Evolutionary conservation across 2,113 vertebrate species (phyloP), one percentile per base, ranked within the genome.

Genomic region (Mus spicilegus): DNA sequence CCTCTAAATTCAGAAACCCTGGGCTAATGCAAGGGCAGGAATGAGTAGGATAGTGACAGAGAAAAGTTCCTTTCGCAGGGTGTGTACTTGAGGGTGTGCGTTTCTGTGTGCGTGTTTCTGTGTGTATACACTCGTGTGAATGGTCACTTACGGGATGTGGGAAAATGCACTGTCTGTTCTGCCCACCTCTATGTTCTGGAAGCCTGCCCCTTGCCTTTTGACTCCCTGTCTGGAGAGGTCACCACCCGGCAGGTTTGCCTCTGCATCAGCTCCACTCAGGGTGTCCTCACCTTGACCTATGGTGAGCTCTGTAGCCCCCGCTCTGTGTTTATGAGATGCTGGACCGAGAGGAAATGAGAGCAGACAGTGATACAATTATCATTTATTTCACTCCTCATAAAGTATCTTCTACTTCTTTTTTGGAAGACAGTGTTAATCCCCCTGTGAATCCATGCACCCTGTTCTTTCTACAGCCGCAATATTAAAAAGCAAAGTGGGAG

Each of bases 361-460:
- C 54, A 91, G 96, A 96, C 95, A 89, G 94, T 78, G 96, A 96
- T 58, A 91, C 91, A 49, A 93, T 97, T 96, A 95, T 78, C 94
- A 61, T 95, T 96, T 91, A 96, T 96, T 95, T 98, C 96, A 87
- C 96, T 97, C 95, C 96, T 89, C 96, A 95, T 97, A 97, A 97
- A 97, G 95, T 89, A 95, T 97, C 84, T 80, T 95, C 82, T 95
- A 72, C 94, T 95, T 96, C 89, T 93, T 33, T 92, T 94, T 89
- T 61, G 67, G 93, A 85, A 95, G 97, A 89, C 91, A 46, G 70
- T 14, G 75, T 93, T 96, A 97, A 96, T 94, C 91, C 96, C 76
- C 87, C 19, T 0, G 7, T 80, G 93, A 87, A 42, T 42, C 94
- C 91, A 89, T 33, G 76, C 73, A 42, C 86, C 63, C 0, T 73